Conservation (phyloP, 2,797 vertebrate genomes). For the Tokudaia muenninki region DNA sequence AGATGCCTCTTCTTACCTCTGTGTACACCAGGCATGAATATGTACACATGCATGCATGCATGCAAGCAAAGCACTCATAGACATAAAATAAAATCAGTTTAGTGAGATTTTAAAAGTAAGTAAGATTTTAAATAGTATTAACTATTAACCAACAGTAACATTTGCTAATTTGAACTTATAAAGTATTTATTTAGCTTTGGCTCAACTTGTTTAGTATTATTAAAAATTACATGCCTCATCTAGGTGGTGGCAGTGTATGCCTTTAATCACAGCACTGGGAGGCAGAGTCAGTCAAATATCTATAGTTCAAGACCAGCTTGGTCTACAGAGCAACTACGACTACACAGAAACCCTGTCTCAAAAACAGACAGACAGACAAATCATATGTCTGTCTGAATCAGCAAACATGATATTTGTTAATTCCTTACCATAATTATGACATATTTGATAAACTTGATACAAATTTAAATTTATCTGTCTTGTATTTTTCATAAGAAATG, state of each 20-base stretch:
- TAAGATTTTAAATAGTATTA: neutral
- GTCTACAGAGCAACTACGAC: neutral
- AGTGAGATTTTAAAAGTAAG: neutral
- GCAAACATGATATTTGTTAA: conserved; percentile 37
- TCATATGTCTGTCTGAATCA: conserved; percentile 37
- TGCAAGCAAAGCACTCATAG: neutral
- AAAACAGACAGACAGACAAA: neutral
- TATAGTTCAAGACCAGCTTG: neutral
- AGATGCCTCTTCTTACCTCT: neutral
- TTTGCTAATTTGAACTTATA: conserved; percentile 62
- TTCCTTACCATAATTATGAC: conserved; percentile 55
- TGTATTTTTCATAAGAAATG: conserved; percentile 40
- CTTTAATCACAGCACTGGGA: neutral
- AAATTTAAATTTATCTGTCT: conserved; percentile 60
- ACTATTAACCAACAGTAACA: conserved; percentile 25
- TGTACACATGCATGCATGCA: neutral
- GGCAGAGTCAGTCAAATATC: neutral
- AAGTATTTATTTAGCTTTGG: neutral
- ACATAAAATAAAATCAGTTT: neutral
- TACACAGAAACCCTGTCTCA: neutral
- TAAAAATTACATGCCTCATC: neutral
- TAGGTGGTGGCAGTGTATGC: too few relatives aligned
- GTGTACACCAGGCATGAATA: neutral
- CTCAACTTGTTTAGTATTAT: conserved; percentile 33
- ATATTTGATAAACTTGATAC: conserved; percentile 33